phyloP scores from a whole-genome alignment of 2,113 vertebrate species.

The Aplodontia rufa region DNA sequence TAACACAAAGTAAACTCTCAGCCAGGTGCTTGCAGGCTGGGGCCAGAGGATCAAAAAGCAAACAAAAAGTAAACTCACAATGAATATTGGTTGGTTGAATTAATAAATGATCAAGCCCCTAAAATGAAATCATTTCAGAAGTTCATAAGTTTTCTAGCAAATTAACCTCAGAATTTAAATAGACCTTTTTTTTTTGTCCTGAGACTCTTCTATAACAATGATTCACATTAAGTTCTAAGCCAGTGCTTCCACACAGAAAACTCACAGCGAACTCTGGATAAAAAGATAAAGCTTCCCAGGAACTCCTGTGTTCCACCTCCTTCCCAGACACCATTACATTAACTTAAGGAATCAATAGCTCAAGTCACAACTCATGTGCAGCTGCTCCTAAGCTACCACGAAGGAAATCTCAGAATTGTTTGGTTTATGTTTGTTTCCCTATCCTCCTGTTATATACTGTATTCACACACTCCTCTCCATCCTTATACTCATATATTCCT shows the following conservation, averaged over 20 bases:
- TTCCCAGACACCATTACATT: neutral
- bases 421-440: neutral
- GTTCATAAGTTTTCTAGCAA: neutral
- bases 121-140: constrained; percentile 32
- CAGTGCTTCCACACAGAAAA: neutral
- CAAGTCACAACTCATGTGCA: neutral
- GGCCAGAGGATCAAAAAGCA: no score
- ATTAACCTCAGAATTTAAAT: constrained; percentile 33
- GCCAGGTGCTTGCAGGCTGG: no score
- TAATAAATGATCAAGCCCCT: constrained; percentile 30
- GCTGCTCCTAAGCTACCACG: neutral
- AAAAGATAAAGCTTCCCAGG: neutral
- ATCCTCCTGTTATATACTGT: neutral
- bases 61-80: neutral
- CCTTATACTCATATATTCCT: neutral
- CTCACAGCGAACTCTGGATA: constrained; percentile 5
- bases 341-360: constrained; percentile 4
- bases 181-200: neutral
- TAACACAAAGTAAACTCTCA: neutral
- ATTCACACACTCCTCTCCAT: neutral
- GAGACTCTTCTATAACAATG: neutral
- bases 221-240: neutral
- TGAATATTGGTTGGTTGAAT: constrained; percentile 12
- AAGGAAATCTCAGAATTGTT: constrained; percentile 11
- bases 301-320: neutral